Evolutionary conservation across 1,140 invertebrate genomes (phyloP).

Genomic region (Mactra quadrangularis): DNA sequence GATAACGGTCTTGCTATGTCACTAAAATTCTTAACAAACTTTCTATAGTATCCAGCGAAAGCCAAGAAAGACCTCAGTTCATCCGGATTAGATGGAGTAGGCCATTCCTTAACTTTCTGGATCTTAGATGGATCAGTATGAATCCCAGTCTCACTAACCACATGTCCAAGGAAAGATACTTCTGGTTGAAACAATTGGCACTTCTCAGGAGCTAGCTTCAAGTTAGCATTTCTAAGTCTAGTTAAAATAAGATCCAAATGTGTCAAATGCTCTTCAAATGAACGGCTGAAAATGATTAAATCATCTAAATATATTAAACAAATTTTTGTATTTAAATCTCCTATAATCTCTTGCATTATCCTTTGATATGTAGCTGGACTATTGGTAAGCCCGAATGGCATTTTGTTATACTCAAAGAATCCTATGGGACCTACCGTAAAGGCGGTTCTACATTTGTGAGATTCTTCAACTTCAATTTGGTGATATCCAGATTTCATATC

Average conservation of each 20-base stretch:
- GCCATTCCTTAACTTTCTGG: constrained; percentile 24
- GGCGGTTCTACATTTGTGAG: constrained; percentile 4
- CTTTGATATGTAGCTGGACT: constrained; percentile 55
- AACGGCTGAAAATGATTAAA: constrained; percentile 39
- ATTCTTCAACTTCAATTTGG: constrained; percentile 12
- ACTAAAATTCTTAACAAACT: constrained; percentile 7
- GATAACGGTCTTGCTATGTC: background rate
- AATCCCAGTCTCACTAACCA: constrained; percentile 19
- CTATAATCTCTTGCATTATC: constrained; percentile 46
- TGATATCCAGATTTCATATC: constrained; percentile 9
- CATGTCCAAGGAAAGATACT: constrained; percentile 54
- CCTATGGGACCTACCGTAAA: constrained; percentile 40
- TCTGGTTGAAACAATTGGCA: constrained; percentile 39
- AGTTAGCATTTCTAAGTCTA: background rate
- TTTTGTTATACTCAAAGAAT: constrained; percentile 46
- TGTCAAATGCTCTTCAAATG: constrained; percentile 3
- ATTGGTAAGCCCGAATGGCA: constrained; percentile 57
- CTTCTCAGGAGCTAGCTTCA: constrained; percentile 46
- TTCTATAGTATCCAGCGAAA: constrained; percentile 11
- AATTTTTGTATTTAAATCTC: constrained; percentile 13
- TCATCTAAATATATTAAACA: constrained; percentile 59
- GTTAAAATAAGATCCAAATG: constrained; percentile 12
- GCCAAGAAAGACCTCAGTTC: constrained; percentile 13
- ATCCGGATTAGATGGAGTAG: background rate
- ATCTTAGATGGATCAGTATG: constrained; percentile 34